These are phyloP conservation scores for Chamaetylas fuelleborni DNA, from an alignment of 2,113 vertebrate species.

Conservation along the genomic window DNA sequence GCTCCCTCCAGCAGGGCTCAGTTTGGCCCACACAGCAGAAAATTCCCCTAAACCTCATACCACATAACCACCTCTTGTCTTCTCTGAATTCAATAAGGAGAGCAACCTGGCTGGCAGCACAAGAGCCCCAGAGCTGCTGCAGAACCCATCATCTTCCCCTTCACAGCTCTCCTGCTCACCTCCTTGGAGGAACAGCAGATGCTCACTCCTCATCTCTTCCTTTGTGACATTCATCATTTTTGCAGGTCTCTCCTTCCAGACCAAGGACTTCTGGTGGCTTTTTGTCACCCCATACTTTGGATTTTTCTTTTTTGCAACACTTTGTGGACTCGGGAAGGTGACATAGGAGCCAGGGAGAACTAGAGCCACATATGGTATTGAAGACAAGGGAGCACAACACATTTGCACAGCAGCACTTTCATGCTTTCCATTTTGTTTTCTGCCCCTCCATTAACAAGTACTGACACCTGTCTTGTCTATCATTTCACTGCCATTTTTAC, in stretches of 20 bases:
- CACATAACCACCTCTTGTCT: neutral
- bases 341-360: neutral
- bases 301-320: neutral
- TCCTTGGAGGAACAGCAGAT: neutral
- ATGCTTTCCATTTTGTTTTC: neutral
- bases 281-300: neutral
- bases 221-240: neutral
- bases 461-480: neutral
- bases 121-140: neutral
- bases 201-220: neutral
- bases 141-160: neutral
- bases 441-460: neutral
- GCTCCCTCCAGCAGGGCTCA: neutral
- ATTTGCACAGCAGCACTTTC: neutral
- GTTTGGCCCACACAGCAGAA: neutral
- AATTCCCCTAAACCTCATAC: neutral
- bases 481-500: neutral
- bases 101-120: neutral
- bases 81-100: neutral
- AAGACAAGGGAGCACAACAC: neutral
- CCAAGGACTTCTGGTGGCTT: neutral
- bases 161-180: neutral
- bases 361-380: neutral
- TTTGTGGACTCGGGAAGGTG: neutral
- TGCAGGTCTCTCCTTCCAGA: neutral